These are phyloP conservation scores for Chrysemys picta DNA, from an alignment of 2,113 vertebrate species.

Conservation along the genomic window DNA sequence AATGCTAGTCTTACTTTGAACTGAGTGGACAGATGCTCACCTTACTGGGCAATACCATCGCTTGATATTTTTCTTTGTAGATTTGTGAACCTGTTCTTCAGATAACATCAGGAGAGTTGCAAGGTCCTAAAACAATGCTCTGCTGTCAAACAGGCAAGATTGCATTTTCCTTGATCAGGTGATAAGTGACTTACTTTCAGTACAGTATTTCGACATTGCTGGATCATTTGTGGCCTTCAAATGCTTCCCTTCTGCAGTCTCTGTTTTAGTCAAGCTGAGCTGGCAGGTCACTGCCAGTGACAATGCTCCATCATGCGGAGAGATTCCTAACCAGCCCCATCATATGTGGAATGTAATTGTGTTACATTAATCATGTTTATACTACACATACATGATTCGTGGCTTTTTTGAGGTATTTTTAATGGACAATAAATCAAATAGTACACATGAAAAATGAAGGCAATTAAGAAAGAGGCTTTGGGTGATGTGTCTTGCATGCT, in stretches of 20 bases:
- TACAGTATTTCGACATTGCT: neutral
- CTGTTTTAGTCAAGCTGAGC: neutral
- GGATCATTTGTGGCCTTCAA: neutral
- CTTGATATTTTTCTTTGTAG: neutral
- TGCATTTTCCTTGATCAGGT: neutral
- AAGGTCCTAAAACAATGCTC: neutral
- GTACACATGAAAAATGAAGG: constrained; percentile 90
- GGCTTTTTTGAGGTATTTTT: constrained; percentile 85
- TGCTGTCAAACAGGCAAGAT: neutral
- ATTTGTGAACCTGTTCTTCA: neutral
- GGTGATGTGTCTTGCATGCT: constrained; percentile 65
- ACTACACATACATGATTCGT: constrained; percentile 79
- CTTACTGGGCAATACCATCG: rapidly evolving
- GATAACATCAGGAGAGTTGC: neutral
- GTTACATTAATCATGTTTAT: constrained; percentile 86
- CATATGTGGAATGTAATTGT: constrained; percentile 75
- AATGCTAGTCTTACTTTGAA: neutral
- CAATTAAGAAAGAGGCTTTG: constrained; percentile 89
- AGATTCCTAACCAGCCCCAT: constrained; percentile 67
- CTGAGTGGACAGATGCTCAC: neutral
- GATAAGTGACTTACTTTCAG: constrained; percentile 3
- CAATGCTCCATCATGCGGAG: neutral
- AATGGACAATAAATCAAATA: constrained; percentile 94
- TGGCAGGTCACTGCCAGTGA: constrained; percentile 6
- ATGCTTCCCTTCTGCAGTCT: neutral